A percentile compares a stretch with the other conserved stretches of the same genome.
Evolutionary conservation across 2,888 invertebrate genomes (phyloP).

Genomic region (Oscheius sp.): DNA sequence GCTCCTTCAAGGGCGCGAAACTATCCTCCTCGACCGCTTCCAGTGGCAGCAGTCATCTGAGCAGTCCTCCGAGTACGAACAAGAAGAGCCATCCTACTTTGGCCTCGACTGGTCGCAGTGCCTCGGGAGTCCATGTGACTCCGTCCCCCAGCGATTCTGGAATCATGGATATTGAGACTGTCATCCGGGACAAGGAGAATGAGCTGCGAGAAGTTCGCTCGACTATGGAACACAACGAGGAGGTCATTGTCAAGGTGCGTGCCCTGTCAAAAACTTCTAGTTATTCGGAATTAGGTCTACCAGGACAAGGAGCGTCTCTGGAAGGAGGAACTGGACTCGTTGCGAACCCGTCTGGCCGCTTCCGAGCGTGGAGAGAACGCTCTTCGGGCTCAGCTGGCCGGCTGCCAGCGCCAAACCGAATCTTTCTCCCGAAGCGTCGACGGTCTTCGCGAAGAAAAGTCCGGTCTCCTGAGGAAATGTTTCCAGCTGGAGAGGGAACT

Average conservation of each 20-base stretch:
- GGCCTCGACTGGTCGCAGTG: slow-evolving; percentile 36
- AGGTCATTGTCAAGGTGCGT: slow-evolving; percentile 58
- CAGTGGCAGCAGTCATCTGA: slow-evolving; percentile 37
- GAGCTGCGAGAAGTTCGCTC: slow-evolving; percentile 64
- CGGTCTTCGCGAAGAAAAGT: slow-evolving; percentile 55
- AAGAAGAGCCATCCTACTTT: slow-evolving; percentile 31
- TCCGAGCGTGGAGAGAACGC: slow-evolving; percentile 60
- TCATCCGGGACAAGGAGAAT: slow-evolving; percentile 71
- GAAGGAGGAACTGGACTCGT: slow-evolving; percentile 56
- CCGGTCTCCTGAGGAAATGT: slow-evolving; percentile 50
- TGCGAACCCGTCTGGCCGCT: slow-evolving; percentile 50
- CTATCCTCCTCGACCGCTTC: slow-evolving; percentile 38
- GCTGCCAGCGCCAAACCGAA: slow-evolving; percentile 55
- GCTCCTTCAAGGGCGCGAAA: slow-evolving; percentile 29
- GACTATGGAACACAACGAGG: slow-evolving; percentile 69
- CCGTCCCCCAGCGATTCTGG: slow-evolving; percentile 72
- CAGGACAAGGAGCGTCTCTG: slow-evolving; percentile 60
- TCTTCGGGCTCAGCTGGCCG: slow-evolving; percentile 53
- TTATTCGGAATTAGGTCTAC: slow-evolving; percentile 48
- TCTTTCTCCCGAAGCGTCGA: slow-evolving; percentile 46
- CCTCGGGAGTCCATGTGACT: slow-evolving; percentile 67
- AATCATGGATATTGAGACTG: slow-evolving; percentile 70
- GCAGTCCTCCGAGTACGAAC: slow-evolving; percentile 32
- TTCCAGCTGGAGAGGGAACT: slow-evolving; percentile 52
- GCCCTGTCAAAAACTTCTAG: not conserved